phyloP scores from a whole-genome alignment of 2,888 invertebrate genomes.

The Melinopterus prodromus region DNA sequence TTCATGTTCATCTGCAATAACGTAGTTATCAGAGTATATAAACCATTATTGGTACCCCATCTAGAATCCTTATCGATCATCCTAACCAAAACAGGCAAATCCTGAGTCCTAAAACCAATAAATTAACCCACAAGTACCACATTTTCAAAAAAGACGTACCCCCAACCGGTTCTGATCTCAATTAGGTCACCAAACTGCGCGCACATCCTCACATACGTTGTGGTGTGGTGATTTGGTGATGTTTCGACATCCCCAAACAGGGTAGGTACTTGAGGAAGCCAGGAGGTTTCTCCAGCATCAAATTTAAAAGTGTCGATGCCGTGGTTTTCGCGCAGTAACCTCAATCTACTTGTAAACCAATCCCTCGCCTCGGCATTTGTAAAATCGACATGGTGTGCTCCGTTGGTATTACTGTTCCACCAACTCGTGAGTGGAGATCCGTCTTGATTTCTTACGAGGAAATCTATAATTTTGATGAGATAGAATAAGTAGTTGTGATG shows the following conservation, averaged over 20 bases:
- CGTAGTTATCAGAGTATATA: constrained; percentile 76
- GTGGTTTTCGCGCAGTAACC: constrained; percentile 65
- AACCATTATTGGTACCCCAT: constrained; percentile 75
- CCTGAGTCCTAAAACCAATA: constrained; percentile 66
- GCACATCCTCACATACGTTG: constrained; percentile 65
- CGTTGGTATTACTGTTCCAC: constrained; percentile 67
- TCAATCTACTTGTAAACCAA: constrained; percentile 66
- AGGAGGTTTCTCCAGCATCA: constrained; percentile 81
- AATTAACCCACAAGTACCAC: not conserved
- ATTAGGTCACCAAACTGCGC: constrained; percentile 70
- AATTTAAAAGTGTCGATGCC: constrained; percentile 82
- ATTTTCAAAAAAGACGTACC: constrained; percentile 53
- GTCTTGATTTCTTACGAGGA: constrained; percentile 63
- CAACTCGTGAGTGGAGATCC: constrained; percentile 61
- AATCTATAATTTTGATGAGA: constrained; percentile 52
- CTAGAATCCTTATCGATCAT: constrained; percentile 82
- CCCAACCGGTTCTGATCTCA: constrained; percentile 77
- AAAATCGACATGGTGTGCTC: constrained; percentile 74
- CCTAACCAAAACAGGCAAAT: constrained; percentile 74
- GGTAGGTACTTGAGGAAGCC: constrained; percentile 70
- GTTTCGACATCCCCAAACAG: constrained; percentile 65
- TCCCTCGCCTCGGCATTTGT: constrained; percentile 72
- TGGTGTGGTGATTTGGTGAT: constrained; percentile 67
- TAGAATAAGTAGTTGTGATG: constrained; percentile 12
- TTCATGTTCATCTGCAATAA: constrained; percentile 68